Conservation (phyloP, 2,888 invertebrate species). For the Adelphocoris suturalis region DNA sequence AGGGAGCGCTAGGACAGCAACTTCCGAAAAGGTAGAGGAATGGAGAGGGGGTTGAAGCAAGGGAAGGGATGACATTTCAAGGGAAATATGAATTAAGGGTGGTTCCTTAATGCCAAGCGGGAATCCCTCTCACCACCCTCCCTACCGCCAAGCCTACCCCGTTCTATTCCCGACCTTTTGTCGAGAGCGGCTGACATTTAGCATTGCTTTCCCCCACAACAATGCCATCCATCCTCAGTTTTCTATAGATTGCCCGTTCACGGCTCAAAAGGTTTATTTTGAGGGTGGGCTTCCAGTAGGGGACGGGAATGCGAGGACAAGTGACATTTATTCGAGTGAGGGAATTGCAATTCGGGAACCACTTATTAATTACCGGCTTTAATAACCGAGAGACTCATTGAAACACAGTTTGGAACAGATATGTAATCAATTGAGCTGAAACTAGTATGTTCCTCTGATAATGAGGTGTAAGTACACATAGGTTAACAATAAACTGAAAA, state of each 20-base stretch:
- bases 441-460: no score
- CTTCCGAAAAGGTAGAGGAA: conserved; percentile 11
- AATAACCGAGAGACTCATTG: no score
- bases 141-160: conserved; percentile 10
- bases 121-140: conserved; percentile 13
- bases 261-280: conserved; percentile 56
- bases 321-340: conserved; percentile 43
- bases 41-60: background rate
- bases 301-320: conserved; percentile 1
- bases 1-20: background rate
- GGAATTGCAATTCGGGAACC: background rate
- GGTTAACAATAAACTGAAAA: no score
- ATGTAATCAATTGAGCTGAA: no score
- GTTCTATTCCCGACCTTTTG: conserved; percentile 52
- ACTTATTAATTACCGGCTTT: no score
- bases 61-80: conserved; percentile 59
- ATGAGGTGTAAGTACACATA: no score
- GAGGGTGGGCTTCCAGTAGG: background rate
- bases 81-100: conserved; percentile 61
- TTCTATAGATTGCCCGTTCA: conserved; percentile 59
- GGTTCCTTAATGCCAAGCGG: conserved; percentile 59
- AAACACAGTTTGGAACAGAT: no score
- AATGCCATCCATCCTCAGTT: conserved; percentile 58
- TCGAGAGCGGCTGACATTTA: conserved; percentile 56
- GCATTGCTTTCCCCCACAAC: conserved; percentile 58